Percentiles rank a stretch among this genome's conserved stretches.
phyloP scores from a whole-genome alignment of 1,140 invertebrate genomes.

The Papilio polyxenes region DNA sequence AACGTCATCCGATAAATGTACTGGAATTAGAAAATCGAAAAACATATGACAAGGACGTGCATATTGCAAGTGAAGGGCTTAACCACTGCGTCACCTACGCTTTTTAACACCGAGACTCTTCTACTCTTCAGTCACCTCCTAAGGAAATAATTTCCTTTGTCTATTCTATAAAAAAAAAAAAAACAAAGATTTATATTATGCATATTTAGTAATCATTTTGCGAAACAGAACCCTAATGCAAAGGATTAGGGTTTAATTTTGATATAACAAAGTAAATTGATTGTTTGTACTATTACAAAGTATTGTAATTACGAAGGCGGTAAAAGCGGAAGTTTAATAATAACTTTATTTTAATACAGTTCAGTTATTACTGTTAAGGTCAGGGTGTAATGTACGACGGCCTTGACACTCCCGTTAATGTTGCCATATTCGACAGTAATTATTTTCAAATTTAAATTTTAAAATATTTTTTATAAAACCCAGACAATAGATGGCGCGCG shows the following conservation, averaged over 20 bases:
- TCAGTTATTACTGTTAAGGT: constrained; percentile 40
- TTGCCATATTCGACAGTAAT: constrained; percentile 35
- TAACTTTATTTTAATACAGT: constrained; percentile 27
- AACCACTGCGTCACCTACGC: too few species aligned
- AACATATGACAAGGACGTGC: too few species aligned
- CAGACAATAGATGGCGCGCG: too few species aligned
- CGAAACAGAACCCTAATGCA: neutral
- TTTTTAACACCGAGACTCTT: too few species aligned
- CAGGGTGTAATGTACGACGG: constrained; percentile 46
- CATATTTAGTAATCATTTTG: neutral
- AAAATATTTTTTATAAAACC: too few species aligned
- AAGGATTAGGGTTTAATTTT: neutral
- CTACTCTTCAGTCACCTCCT: neutral
- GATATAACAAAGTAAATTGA: neutral
- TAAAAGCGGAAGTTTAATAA: constrained; percentile 26
- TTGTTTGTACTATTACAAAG: constrained; percentile 3
- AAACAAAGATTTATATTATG: neutral
- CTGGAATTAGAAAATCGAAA: too few species aligned
- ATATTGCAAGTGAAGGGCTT: neutral
- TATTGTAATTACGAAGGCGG: constrained; percentile 15
- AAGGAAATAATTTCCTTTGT: neutral
- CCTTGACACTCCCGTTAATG: constrained; percentile 45
- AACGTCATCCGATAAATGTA: too few species aligned
- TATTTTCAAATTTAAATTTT: neutral
- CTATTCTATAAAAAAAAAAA: neutral